Percentiles rank a stretch among this genome's conserved stretches.
Conservation (phyloP, 2,797 vertebrate species). For the Aplochiton taeniatus region DNA sequence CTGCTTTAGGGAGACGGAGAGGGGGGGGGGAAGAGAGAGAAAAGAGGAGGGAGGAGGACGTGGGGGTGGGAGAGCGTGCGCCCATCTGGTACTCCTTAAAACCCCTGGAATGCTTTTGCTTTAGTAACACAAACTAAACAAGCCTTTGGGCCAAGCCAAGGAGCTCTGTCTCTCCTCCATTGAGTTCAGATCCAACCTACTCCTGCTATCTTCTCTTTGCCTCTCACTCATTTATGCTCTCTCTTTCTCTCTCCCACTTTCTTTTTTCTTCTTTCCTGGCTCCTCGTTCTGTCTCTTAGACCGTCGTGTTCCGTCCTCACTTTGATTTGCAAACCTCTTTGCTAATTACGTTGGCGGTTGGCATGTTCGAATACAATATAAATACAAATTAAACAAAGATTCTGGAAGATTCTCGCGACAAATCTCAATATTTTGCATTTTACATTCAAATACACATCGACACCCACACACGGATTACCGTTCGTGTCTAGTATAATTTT, state of each 20-base stretch:
- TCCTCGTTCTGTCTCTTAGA: conserved; percentile 11
- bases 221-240: conserved; percentile 38
- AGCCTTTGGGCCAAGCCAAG: conserved; percentile 71
- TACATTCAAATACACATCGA: too few species aligned
- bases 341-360: too few species aligned
- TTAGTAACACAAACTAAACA: conserved; percentile 86
- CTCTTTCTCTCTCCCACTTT: conserved; percentile 38
- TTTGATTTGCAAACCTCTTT: too few species aligned
- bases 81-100: conserved; percentile 86
- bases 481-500: too few species aligned
- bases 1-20: conserved; percentile 40
- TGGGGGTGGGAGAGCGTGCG: conserved; percentile 48
- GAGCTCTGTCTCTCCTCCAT: conserved; percentile 45
- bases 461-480: background rate
- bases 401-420: background rate
- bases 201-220: conserved; percentile 5
- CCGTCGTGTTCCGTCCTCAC: too few species aligned
- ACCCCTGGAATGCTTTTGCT: conserved; percentile 87
- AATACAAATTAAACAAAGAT: conserved; percentile 17
- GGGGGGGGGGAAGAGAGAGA: conserved; percentile 36
- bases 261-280: conserved; percentile 22
- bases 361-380: conserved; percentile 18
- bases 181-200: background rate
- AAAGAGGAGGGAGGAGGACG: conserved; percentile 33
- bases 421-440: too few species aligned